Conservation (phyloP, 2,797 vertebrate species). For the Macropodus opercularis region DNA sequence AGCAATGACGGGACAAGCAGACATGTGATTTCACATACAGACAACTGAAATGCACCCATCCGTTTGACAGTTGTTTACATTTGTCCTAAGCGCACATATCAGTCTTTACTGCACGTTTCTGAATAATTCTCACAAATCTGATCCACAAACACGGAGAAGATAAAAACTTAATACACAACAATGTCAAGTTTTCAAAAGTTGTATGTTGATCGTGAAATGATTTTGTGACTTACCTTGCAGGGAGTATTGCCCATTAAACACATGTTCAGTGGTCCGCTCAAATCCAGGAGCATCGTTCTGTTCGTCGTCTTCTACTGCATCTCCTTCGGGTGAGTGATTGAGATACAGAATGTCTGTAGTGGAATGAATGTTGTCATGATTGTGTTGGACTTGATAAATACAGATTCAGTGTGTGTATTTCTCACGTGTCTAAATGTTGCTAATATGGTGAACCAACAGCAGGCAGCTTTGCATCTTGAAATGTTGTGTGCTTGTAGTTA, state of each 20-base stretch:
- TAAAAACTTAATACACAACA: too few species aligned
- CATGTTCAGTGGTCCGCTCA: constrained; percentile 67
- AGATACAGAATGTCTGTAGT: not conserved
- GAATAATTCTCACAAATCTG: too few species aligned
- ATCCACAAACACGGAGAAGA: too few species aligned
- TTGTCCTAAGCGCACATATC: too few species aligned
- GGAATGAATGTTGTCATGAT: too few species aligned
- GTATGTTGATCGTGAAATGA: too few species aligned
- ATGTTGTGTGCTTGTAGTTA: constrained; percentile 67
- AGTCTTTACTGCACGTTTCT: too few species aligned
- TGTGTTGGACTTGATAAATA: not conserved
- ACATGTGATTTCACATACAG: not conserved
- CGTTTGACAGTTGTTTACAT: too few species aligned
- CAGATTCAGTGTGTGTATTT: too few species aligned
- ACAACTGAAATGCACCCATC: too few species aligned
- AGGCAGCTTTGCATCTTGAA: not conserved
- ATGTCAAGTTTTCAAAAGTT: too few species aligned
- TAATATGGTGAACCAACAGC: not conserved
- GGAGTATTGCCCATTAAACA: constrained; percentile 63
- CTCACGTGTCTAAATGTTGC: not conserved
- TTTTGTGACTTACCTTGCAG: constrained; percentile 47
- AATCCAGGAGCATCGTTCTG: constrained; percentile 69
- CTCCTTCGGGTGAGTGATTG: constrained; percentile 79
- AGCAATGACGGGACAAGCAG: not conserved
- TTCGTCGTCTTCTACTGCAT: constrained; percentile 83